Evolutionary conservation across 2,888 invertebrate genomes (phyloP).

Genomic region (Taphrorychus bicolor): DNA sequence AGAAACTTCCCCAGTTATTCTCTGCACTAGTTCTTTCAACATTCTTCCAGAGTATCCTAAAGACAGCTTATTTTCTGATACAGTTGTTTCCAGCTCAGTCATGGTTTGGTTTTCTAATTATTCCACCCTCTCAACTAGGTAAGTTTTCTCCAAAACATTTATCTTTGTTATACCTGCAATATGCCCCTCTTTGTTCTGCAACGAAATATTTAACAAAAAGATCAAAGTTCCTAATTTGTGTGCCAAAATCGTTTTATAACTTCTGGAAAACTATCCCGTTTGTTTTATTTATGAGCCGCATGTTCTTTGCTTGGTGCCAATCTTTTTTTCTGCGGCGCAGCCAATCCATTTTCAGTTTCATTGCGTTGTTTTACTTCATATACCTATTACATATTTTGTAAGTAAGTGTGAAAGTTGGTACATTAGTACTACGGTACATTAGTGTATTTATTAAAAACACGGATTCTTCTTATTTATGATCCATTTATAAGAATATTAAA

Average conservation of each 20-base stretch:
- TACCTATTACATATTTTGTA: too few species aligned
- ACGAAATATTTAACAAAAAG: neutral
- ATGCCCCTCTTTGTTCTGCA: neutral
- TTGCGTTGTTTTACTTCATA: neutral
- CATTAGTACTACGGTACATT: too few species aligned
- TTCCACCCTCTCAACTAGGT: slow-evolving; percentile 18
- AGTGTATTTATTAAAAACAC: too few species aligned
- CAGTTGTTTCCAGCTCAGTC: neutral
- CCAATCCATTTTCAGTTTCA: neutral
- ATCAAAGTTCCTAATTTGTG: neutral
- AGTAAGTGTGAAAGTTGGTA: too few species aligned
- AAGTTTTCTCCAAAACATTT: too few species aligned
- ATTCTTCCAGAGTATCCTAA: neutral
- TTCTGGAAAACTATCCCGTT: neutral
- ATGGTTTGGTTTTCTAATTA: slow-evolving; percentile 31
- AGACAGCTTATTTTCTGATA: neutral
- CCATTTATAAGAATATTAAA: too few species aligned
- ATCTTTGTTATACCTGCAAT: neutral
- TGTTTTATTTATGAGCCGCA: neutral
- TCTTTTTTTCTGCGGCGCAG: neutral
- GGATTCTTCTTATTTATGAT: too few species aligned
- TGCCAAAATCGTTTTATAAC: neutral
- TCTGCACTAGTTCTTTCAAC: too few species aligned
- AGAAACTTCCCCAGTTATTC: neutral
- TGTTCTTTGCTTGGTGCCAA: neutral